Evolutionary conservation across 2,113 vertebrate species (phyloP).

Genomic region (Murina feae): DNA sequence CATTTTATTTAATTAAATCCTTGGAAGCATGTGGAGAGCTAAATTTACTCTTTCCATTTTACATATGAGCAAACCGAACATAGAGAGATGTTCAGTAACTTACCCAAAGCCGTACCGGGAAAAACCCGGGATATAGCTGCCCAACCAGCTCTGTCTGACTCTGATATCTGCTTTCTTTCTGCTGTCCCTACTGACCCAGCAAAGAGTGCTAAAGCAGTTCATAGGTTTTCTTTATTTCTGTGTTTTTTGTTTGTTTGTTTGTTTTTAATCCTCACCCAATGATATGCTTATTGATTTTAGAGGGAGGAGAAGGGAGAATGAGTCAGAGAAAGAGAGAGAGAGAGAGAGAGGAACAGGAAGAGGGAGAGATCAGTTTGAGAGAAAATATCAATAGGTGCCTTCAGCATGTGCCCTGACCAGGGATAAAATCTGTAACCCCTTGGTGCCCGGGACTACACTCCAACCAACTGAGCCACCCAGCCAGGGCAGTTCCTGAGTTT

Average conservation of each 20-base stretch:
- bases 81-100: neutral
- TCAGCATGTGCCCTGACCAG: too few relatives aligned
- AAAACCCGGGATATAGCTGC: neutral
- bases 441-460: too few relatives aligned
- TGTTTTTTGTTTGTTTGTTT: too few relatives aligned
- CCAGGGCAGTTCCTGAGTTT: neutral
- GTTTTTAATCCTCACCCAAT: too few relatives aligned
- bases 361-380: neutral
- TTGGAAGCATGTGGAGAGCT: neutral
- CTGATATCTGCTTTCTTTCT: neutral
- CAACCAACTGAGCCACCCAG: too few relatives aligned
- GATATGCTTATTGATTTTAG: too few relatives aligned
- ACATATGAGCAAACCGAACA: neutral
- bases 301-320: too few relatives aligned
- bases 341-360: too few relatives aligned
- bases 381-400: too few relatives aligned
- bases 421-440: too few relatives aligned
- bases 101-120: neutral
- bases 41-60: neutral
- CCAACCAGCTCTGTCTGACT: neutral
- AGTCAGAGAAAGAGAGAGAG: too few relatives aligned
- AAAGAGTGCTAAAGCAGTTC: neutral
- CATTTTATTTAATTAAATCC: neutral
- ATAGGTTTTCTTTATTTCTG: neutral
- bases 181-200: neutral